Evolutionary conservation across 2,888 invertebrate species (phyloP).

Genomic region (Drosophila aldrichi): DNA sequence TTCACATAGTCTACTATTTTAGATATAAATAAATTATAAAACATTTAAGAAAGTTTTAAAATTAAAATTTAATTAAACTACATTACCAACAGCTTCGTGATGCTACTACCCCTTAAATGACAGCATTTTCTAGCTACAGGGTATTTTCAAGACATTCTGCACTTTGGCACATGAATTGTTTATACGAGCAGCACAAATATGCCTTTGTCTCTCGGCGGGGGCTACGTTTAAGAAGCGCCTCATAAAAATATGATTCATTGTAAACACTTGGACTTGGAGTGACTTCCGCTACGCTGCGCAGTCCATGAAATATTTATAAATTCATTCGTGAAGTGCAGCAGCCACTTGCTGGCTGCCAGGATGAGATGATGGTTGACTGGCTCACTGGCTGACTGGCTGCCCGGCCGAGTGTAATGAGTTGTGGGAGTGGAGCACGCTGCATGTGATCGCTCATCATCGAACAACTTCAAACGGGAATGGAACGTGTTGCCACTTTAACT

Average conservation of each 20-base stretch:
- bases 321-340: conserved; percentile 48
- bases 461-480: conserved; percentile 74
- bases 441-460: conserved; percentile 60
- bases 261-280: conserved; percentile 53
- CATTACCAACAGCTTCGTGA: neutral
- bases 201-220: conserved; percentile 50
- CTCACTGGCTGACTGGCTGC: neutral
- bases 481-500: conserved; percentile 82
- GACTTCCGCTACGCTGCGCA: conserved; percentile 63
- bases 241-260: conserved; percentile 74
- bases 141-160: conserved; percentile 24
- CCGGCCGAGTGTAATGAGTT: conserved; percentile 5
- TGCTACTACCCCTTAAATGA: no score
- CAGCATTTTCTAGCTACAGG: conserved; percentile 15
- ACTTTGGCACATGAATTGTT: conserved; percentile 37
- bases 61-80: no score
- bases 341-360: conserved; percentile 22
- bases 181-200: conserved; percentile 41
- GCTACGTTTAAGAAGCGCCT: conserved; percentile 44
- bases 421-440: conserved; percentile 40
- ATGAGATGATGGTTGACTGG: conserved; percentile 10
- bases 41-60: no score
- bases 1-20: neutral
- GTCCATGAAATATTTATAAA: conserved; percentile 79
- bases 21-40: no score